These are phyloP conservation scores for Cosmia trapezina DNA, from an alignment of 2,888 invertebrate species.

Conservation along the genomic window DNA sequence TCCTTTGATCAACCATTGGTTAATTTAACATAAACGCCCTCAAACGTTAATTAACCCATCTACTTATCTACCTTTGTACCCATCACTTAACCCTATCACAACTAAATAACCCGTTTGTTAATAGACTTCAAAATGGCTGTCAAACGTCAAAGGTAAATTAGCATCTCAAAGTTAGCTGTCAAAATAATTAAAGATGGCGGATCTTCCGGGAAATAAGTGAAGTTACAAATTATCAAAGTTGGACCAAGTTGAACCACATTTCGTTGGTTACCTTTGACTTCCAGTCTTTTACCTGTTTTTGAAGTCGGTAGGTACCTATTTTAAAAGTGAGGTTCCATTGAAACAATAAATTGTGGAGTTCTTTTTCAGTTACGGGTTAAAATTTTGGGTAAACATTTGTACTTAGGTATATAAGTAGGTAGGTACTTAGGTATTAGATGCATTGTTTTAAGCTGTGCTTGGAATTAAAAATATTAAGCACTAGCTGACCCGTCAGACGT, in stretches of 20 bases:
- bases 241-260: conserved; percentile 35
- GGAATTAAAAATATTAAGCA: too few relatives aligned
- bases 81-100: conserved; percentile 26
- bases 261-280: conserved; percentile 23
- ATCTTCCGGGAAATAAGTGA: conserved; percentile 6
- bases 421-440: not conserved
- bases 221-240: conserved; percentile 35
- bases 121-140: conserved; percentile 37
- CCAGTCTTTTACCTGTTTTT: not conserved
- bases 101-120: conserved; percentile 23
- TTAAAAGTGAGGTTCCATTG: not conserved
- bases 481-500: too few relatives aligned
- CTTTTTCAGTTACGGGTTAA: not conserved
- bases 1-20: conserved; percentile 34
- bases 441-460: not conserved
- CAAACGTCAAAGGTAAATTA: conserved; percentile 43
- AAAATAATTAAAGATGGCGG: conserved; percentile 56
- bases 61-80: conserved; percentile 29
- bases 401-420: not conserved
- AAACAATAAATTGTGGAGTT: not conserved
- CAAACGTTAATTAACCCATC: conserved; percentile 24
- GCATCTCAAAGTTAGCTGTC: conserved; percentile 54
- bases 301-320: not conserved
- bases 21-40: conserved; percentile 18
- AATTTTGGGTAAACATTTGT: not conserved